Base-by-base conservation (phyloP, 2,888 invertebrate species). In the Agapetus fuscipes region DNA sequence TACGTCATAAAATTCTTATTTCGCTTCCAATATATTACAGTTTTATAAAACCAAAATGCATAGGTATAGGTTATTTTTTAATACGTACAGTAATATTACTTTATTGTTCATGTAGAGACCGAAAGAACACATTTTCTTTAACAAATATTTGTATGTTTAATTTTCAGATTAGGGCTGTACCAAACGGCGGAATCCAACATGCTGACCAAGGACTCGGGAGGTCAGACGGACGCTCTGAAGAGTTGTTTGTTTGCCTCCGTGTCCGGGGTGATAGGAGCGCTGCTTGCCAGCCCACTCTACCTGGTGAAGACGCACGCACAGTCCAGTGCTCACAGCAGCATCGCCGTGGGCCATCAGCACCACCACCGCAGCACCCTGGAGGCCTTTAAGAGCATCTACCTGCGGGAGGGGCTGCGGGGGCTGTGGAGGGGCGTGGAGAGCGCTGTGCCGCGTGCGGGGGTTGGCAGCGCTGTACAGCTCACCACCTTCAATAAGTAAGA, bases 291-390 rank as follows among this genome's bases (percentile, higher is more conserved):
- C 56, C 89, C 89, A 0, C 71, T 84, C 25, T 86, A 81, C 44
- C 70, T 88, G 56, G 68, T 91, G 7, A 91, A 91, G 66, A 89
- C 87, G 2, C 83, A 83, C 51, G 72, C 90, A 37, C 90, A 91
- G 57, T 74, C 88, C 0, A 71, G 78, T 48, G 76, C 86, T 5
- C 74, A 73, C 31, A 70, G 74, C 5, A 70, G 74, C 34, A 87
- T 88, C 51, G 89, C 89, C 13, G 91, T 91, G 1, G 91, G 90
- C 1, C 72, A 80, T 55, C 91, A 91, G 55, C 85, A 89, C 60
- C 59, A 71, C 6, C 85, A 89, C 57, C 62, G 56, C 48, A 77
- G 83, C 1, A 67, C 69, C 51, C 50, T 61, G 31, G 60, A 66
- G 43, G 76, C 72, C 0, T 55, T 75, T 30, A 49, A 50, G 7